Evolutionary conservation across 2,888 invertebrate species (phyloP).

Genomic region (Ferdinandea cuprea): DNA sequence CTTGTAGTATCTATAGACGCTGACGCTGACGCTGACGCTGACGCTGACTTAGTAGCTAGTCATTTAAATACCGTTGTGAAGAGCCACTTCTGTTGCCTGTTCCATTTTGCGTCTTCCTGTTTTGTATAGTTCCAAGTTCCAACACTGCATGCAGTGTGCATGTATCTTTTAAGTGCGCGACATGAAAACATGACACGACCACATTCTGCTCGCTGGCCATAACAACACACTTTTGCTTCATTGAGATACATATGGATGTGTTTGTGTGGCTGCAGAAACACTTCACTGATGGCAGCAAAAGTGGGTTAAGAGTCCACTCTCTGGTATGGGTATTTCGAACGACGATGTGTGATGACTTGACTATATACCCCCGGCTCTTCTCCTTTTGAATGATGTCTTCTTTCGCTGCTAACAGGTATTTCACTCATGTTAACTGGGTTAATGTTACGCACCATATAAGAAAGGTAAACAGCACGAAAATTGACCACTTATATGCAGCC

Average conservation of each 20-base stretch:
- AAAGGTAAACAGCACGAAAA: constrained; percentile 63
- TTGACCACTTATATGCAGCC: constrained; percentile 53
- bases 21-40: too few species aligned
- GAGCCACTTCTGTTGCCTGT: constrained; percentile 25
- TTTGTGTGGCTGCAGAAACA: constrained; percentile 9
- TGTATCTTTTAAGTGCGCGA: constrained; percentile 54
- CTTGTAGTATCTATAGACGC: constrained; percentile 9
- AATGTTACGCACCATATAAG: constrained; percentile 71
- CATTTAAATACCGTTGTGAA: constrained; percentile 18
- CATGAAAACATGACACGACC: constrained; percentile 43
- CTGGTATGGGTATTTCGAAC: too few species aligned
- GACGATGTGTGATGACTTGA: constrained; percentile 40
- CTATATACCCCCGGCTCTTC: not conserved
- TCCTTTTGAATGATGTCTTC: constrained; percentile 15
- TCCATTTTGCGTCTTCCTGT: constrained; percentile 39
- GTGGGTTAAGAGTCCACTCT: constrained; percentile 72
- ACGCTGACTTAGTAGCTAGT: constrained; percentile 11
- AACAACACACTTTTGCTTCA: constrained; percentile 49
- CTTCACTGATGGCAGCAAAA: constrained; percentile 38
- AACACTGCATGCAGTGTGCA: not conserved
- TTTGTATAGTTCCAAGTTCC: constrained; percentile 39
- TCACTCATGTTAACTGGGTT: constrained; percentile 61
- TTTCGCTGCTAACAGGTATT: constrained; percentile 67
- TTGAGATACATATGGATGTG: constrained; percentile 43
- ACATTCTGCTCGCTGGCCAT: constrained; percentile 44